phyloP scores from a whole-genome alignment of 2,888 invertebrate species.

The Napeogenes inachia region DNA sequence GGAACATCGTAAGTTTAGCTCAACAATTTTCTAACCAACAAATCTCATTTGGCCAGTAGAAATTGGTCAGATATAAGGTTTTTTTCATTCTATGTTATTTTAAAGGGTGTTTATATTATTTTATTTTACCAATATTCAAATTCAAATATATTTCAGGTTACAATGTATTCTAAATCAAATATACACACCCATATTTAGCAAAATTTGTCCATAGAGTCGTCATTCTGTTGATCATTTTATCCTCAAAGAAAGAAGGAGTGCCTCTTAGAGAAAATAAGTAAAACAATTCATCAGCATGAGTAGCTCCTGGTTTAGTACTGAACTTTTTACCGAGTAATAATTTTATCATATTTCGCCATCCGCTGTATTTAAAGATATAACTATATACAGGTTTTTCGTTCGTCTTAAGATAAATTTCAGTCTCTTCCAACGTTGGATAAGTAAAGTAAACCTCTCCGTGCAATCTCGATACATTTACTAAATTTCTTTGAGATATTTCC shows the following conservation, averaged over 20 bases:
- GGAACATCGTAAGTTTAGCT: no score
- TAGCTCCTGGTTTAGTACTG: slow-evolving; percentile 42
- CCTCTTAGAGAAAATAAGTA: slow-evolving; percentile 54
- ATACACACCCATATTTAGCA: slow-evolving; percentile 54
- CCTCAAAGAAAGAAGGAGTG: slow-evolving; percentile 37
- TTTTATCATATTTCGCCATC: slow-evolving; percentile 49
- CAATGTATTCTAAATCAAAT: not conserved
- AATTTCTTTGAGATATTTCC: slow-evolving; percentile 42
- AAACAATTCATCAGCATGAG: slow-evolving; percentile 60
- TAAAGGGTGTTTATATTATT: no score
- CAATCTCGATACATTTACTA: slow-evolving; percentile 49
- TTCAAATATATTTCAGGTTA: no score
- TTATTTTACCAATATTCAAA: no score
- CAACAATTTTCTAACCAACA: no score
- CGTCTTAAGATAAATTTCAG: slow-evolving; percentile 44
- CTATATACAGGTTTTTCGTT: slow-evolving; percentile 49
- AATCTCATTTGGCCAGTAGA: no score
- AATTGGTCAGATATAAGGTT: no score
- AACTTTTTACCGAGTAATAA: slow-evolving; percentile 35
- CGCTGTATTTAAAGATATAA: slow-evolving; percentile 52
- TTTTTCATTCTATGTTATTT: no score
- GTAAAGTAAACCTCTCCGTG: slow-evolving; percentile 49
- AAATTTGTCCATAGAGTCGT: slow-evolving; percentile 61
- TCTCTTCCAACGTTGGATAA: slow-evolving; percentile 48
- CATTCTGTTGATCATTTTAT: slow-evolving; percentile 46